Percentiles rank a stretch among this genome's conserved stretches.
Conservation (phyloP, 2,888 invertebrate species). For the Caenorhabditis macrosperma region DNA sequence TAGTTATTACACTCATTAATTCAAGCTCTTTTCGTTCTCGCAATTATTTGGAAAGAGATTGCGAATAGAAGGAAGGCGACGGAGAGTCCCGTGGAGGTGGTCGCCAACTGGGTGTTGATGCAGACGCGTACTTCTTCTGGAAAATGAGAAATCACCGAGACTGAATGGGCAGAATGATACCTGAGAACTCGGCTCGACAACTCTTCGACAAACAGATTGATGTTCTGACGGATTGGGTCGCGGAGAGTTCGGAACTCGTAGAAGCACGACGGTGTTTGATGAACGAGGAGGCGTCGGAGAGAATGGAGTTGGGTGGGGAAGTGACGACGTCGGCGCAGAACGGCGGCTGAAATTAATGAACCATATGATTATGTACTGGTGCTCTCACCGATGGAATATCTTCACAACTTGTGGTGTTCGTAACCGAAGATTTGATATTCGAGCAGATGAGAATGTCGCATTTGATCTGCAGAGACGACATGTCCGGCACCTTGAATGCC, state of each 20-base stretch:
- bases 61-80: slow-evolving; percentile 51
- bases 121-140: slow-evolving; percentile 54
- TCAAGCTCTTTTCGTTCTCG: slow-evolving; percentile 45
- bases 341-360: slow-evolving; percentile 72
- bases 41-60: slow-evolving; percentile 53
- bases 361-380: neutral
- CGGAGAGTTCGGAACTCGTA: slow-evolving; percentile 32
- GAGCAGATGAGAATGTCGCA: slow-evolving; percentile 78
- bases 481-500: slow-evolving; percentile 80
- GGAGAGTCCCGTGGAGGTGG: slow-evolving; percentile 55
- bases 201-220: slow-evolving; percentile 61
- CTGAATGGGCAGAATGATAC: too few relatives aligned
- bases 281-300: slow-evolving; percentile 72
- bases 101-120: slow-evolving; percentile 50
- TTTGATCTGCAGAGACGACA: slow-evolving; percentile 72
- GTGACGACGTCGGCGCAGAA: slow-evolving; percentile 79
- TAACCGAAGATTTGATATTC: slow-evolving; percentile 73
- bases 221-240: slow-evolving; percentile 59
- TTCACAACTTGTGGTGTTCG: slow-evolving; percentile 73
- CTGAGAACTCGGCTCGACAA: slow-evolving; percentile 44
- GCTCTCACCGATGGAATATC: slow-evolving; percentile 76
- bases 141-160: neutral
- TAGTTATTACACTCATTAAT: slow-evolving; percentile 11
- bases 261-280: slow-evolving; percentile 64
- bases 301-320: slow-evolving; percentile 76